phyloP scores from a whole-genome alignment of 2,888 invertebrate species.

The Drosophila greeni region DNA sequence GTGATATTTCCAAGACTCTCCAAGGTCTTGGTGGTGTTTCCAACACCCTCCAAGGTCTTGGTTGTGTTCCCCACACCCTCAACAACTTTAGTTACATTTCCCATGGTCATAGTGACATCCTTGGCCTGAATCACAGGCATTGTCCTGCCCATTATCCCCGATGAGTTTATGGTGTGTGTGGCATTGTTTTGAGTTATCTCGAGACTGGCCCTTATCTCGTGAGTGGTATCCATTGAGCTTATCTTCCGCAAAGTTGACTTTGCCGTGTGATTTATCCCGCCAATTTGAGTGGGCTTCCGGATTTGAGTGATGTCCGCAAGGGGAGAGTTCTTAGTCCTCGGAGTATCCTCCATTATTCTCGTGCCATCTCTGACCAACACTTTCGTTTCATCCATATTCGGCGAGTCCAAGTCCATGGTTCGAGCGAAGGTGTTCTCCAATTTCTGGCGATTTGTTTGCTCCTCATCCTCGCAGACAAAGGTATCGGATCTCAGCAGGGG shows the following conservation, averaged over 20 bases:
- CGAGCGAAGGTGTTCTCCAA: constrained; percentile 54
- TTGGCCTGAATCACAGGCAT: constrained; percentile 21
- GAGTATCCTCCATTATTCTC: constrained; percentile 4
- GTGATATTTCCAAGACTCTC: constrained; percentile 7
- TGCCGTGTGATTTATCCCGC: background rate
- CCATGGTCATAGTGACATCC: constrained; percentile 9
- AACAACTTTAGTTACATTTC: constrained; percentile 4
- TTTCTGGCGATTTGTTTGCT: constrained; percentile 30
- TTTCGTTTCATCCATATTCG: constrained; percentile 6
- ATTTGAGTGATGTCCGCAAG: constrained; percentile 16
- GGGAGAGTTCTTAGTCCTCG: background rate
- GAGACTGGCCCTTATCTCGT: constrained; percentile 5
- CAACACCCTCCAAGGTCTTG: background rate
- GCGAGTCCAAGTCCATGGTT: constrained; percentile 45
- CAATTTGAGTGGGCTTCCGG: constrained; percentile 15
- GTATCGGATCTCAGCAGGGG: constrained; percentile 76
- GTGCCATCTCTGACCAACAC: constrained; percentile 31
- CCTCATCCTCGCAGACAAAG: constrained; percentile 74
- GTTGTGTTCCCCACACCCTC: constrained; percentile 8
- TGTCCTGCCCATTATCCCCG: constrained; percentile 19
- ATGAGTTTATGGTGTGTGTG: constrained; percentile 21
- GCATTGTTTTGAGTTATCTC: constrained; percentile 16
- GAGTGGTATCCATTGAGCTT: constrained; percentile 22
- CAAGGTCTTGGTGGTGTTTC: constrained; percentile 16
- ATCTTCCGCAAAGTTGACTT: constrained; percentile 7